Percentiles rank a stretch among this genome's conserved stretches.
phyloP scores from a whole-genome alignment of 1,140 invertebrate species.

The Drosophila ercepeae region DNA sequence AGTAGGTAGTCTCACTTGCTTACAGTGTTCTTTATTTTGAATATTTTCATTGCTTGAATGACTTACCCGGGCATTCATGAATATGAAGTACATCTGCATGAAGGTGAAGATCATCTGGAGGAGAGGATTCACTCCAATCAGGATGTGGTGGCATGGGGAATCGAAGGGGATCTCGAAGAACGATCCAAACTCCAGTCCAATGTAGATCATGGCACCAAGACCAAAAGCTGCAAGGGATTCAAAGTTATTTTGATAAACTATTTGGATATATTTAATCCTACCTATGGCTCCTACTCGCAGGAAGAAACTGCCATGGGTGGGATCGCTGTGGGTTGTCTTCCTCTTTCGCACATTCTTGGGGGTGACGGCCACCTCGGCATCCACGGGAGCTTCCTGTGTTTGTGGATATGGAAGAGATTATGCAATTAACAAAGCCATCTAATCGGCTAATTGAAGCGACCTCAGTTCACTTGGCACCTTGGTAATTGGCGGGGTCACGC shows the following conservation, averaged over 20 bases:
- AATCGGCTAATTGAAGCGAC: slow-evolving; percentile 51
- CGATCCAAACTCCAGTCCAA: slow-evolving; percentile 96
- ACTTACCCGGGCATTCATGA: slow-evolving; percentile 98
- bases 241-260: not conserved
- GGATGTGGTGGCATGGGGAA: slow-evolving; percentile 94
- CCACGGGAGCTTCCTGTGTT: slow-evolving; percentile 85
- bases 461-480: slow-evolving; percentile 34
- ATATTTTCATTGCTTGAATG: slow-evolving; percentile 18
- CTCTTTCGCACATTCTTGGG: slow-evolving; percentile 89
- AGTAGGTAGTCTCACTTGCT: slow-evolving; percentile 54
- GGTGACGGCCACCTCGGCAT: slow-evolving; percentile 88
- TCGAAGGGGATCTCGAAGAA: slow-evolving; percentile 96
- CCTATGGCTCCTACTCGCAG: slow-evolving; percentile 97
- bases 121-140: slow-evolving; percentile 95
- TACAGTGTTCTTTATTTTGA: slow-evolving; percentile 59
- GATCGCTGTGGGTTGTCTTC: slow-evolving; percentile 96
- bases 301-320: slow-evolving; percentile 98
- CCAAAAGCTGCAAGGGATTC: slow-evolving; percentile 91
- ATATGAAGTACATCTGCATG: slow-evolving; percentile 99
- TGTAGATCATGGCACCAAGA: slow-evolving; percentile 98
- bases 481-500: slow-evolving; percentile 2
- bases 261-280: slow-evolving; percentile 83
- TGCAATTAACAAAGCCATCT: not conserved
- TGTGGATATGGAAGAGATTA: not conserved
- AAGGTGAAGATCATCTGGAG: slow-evolving; percentile 98